phyloP scores from a whole-genome alignment of 2,888 invertebrate species.

The Agelastica alni region DNA sequence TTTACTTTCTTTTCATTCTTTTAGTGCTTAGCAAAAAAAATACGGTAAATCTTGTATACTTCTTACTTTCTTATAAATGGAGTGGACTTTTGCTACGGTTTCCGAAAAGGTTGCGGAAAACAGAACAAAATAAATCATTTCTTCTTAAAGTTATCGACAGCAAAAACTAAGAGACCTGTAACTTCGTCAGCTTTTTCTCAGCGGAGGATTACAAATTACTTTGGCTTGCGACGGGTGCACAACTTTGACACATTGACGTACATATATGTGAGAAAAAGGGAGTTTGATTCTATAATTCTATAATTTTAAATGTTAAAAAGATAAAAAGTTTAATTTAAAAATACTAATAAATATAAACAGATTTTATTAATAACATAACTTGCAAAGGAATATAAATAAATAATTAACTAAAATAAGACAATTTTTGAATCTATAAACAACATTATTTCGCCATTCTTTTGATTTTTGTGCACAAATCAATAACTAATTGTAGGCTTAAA shows the following conservation, averaged over 20 bases:
- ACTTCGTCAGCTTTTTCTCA: slow-evolving; percentile 15
- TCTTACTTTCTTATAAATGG: slow-evolving; percentile 9
- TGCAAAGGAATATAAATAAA: no score
- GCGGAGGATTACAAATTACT: slow-evolving; percentile 13
- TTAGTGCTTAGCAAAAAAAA: neutral
- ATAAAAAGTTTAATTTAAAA: no score
- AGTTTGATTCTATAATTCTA: no score
- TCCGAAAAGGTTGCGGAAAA: slow-evolving; percentile 6
- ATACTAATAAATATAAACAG: no score
- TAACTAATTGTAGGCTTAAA: no score
- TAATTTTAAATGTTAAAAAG: no score
- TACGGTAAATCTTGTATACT: neutral
- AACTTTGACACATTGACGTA: neutral
- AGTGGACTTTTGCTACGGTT: slow-evolving; percentile 11
- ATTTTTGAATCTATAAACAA: no score
- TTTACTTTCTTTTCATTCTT: neutral
- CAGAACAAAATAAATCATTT: slow-evolving; percentile 15
- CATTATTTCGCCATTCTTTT: no score
- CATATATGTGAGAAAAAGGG: no score
- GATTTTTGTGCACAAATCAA: no score
- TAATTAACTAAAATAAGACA: no score
- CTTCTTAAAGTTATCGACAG: slow-evolving; percentile 14
- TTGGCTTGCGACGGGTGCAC: neutral
- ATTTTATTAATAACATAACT: no score
- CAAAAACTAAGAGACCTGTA: slow-evolving; percentile 12